Evolutionary conservation across 1,140 invertebrate species (phyloP), one percentile per base, ranked within the genome.

Genomic region (Panagrolaimus sp.): DNA sequence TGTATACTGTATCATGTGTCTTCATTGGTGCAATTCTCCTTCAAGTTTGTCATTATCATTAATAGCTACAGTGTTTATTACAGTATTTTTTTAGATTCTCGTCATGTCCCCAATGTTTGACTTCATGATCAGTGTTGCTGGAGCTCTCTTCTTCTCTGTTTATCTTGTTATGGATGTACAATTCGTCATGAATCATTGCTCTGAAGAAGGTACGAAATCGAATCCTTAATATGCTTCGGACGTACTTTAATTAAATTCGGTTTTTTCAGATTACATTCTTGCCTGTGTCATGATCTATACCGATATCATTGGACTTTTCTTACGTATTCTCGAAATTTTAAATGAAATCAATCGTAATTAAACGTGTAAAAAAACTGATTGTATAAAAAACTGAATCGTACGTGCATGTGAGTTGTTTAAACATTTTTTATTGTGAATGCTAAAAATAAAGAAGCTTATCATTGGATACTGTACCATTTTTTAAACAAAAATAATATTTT

Each of bases 261-360:
- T n/a, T n/a, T n/a, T n/a, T n/a, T n/a, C n/a, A n/a, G 86, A 87
- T 68, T 87, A 87, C 76, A 86, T 87, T 44, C 58, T 84, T 32
- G 86, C 85, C 0, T 81, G 85, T 48, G 82, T 86, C 65, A 84
- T 83, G 63, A 83, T 87, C 9, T 87, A 87, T 67, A 73, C 87
- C 55, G 86, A 87, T 75, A 84, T 87, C 65, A 82, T 87, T 71
- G 85, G 85, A 71, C 81, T 87, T 24, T 87, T 87, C 78, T 75
- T 87, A 2, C 73, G 85, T 71, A 83, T 87, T 62, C 78, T 87
- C 1, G 74, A 85, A 62, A 79, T 81, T 65, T 17, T 81, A 32
- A 68, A 68, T 44, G 81, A 83, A 44, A 63, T 76, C 24, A 82
- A 83, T 55, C 52, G 80, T 63, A 81, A 82, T 46, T 78, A 63